Evolutionary conservation across 2,888 invertebrate genomes (phyloP), one percentile per base, ranked within the genome.

Genomic region (Carterocephalus palaemon): DNA sequence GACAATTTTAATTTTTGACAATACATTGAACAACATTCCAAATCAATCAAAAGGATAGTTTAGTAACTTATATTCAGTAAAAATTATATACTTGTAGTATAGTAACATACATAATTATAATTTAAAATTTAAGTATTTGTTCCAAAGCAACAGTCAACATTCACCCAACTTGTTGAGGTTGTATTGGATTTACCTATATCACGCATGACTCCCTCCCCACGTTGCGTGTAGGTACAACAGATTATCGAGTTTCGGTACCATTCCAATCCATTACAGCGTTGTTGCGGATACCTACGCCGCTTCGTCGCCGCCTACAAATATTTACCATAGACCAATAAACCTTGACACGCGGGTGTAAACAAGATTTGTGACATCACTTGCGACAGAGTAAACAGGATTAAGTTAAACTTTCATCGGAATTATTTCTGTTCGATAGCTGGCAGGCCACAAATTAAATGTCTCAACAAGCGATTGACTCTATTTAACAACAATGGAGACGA

Each of bases 291-390:
- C 43, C 43, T 17, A 28, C 42, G 20, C 12, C 33, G 19, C 26
- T n/a, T 20, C 42, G 24, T 34, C 41, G 19, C 48, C 52, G 45
- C 51, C 48, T 43, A 42, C 66, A 70, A 75, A 75, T 70, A 71
- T 71, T 73, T 67, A 59, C 62, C 46, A 56, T 38, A 8, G 29
- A 22, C 59, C 57, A 68, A 67, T 63, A 74, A 70, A 68, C 73
- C 70, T 73, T 72, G 75, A 62, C 63, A 62, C 55, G 51, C 32
- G 46, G 53, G 51, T 56, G 67, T 63, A 62, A 68, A 69, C 66
- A 65, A 61, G 61, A 67, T 60, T 62, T 62, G 60, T 57, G 57
- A 59, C 56, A 54, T 52, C 47, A 46, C 34, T 33, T 20, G 39
- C 45, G 33, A 39, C 31, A 28, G 46, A 37, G 45, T 42, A 49